Evolutionary conservation across 2,113 vertebrate genomes (phyloP), one percentile per base, ranked within the genome.

Genomic region (Ia io): DNA sequence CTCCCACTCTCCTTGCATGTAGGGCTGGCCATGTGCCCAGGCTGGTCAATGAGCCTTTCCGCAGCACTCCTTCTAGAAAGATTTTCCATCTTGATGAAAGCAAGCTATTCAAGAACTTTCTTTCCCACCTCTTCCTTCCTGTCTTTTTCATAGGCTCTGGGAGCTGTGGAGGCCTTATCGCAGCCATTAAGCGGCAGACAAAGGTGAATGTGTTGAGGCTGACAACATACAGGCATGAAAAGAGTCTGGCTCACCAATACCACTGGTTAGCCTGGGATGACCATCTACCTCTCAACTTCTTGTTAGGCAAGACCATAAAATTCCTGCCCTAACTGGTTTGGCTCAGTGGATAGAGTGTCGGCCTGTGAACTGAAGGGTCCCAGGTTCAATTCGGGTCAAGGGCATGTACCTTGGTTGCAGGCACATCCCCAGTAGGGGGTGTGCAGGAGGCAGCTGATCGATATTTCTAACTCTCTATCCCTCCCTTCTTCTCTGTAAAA

Each of bases 31-130:
- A 49, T 30, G 42, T 77, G 63, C 51, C n/a, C 74, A 86, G 49
- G 13, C 51, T 53, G 40, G 49, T 63, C 77, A 88, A 63, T 61
- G 61, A 87, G 49, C 42, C 23, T 86, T 61, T 51, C 61, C 71
- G 77, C n/a, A 63, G 32, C 63, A 74, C 44, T 88, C 44, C 65
- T 65, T 73, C 73, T 88, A 37, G 35, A 51, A 91, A 84, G 63
- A 89, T 94, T 87, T 89, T 71, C 90, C 56, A 37, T 79, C 28
- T n/a, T 80, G n/a, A 69, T 42, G 65, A 94, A 96, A 94, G 37
- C 35, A 49, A 49, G 28, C 53, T 80, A 89, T 84, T 84, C 5
- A 88, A 92, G 65, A 42, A 30, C 63, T 79, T 94, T 35, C 73
- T 92, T 73, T 37, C 47, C 20, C 28, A 44, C 20, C 47, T 67